Base-by-base conservation (phyloP, 2,888 invertebrate genomes). In the Troides aeacus region DNA sequence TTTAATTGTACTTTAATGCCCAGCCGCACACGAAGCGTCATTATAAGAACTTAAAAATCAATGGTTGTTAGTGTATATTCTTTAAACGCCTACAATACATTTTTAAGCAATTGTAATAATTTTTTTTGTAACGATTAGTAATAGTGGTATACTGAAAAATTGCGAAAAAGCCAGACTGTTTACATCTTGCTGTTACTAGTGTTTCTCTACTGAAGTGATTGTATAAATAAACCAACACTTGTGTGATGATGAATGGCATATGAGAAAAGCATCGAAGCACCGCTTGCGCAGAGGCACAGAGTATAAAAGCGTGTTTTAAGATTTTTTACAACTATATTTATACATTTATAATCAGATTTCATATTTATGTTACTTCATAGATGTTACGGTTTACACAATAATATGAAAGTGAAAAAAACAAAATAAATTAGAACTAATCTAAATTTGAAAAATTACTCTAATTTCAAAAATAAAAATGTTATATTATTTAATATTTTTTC, bases 31-130 rank as follows among this genome's bases (percentile, higher is more conserved):
- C 84, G 88, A 91, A 92, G 90, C 92, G 10, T 61, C 23, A 7
- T 83, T 79, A 81, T 74, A 81, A 74, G 76, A 76, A 77, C 74
- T 61, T 70, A 57, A 77, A 81, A 77, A 70, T 72, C 75, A 82
- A 91, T 92, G 92, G 92, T 78, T 91, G 92, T 92, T 92, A 92
- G 92, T 92, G 91, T 92, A 90, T 88, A 87, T 88, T 88, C 82
- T 78, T 77, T 72, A 67, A 68, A 78, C 78, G 71, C 78, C 84
- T 82, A 84, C 79, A 73, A 30, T n/a, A 61, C 53, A 59, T 62
- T 62, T 62, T 24, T 23, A 61, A 66, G 61, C 61, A n/a, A n/a
- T 60, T 66, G 6, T n/a, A 56, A 21, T n/a, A 56, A 56, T 10
- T 21, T 3, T 21, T 56, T 56, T 56, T 46, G 15, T 46, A 56